A percentile compares a stretch with the other conserved stretches of the same genome.
Conservation (phyloP, 1,140 invertebrate genomes). For the Glossosoma conforme region DNA sequence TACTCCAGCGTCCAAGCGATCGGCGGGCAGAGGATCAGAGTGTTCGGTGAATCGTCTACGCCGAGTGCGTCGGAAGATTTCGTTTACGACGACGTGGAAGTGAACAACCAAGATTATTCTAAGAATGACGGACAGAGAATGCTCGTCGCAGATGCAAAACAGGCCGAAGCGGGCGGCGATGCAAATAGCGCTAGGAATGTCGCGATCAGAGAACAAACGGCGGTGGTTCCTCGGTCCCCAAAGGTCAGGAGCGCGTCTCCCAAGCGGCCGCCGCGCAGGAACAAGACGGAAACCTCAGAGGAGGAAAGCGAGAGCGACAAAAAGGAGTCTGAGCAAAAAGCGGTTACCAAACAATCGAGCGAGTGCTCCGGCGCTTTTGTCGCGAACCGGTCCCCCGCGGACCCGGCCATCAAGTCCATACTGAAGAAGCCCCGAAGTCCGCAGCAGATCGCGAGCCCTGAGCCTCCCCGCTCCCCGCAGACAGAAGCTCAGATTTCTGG, state of each 20-base stretch:
- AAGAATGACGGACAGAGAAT: conserved; percentile 5
- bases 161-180: conserved; percentile 1
- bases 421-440: conserved; percentile 58
- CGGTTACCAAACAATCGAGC: conserved; percentile 29
- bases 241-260: conserved; percentile 27
- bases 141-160: not conserved
- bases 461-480: conserved; percentile 13
- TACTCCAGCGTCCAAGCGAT: conserved; percentile 54
- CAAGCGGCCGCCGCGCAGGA: conserved; percentile 39
- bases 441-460: conserved; percentile 19
- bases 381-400: conserved; percentile 25
- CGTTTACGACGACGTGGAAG: conserved; percentile 44
- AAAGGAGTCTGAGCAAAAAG: conserved; percentile 26
- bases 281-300: conserved; percentile 31
- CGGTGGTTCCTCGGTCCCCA: not conserved
- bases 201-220: not conserved
- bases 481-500: conserved; percentile 40
- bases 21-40: conserved; percentile 52
- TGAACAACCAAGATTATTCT: conserved; percentile 26
- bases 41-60: conserved; percentile 44
- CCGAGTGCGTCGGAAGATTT: conserved; percentile 38
- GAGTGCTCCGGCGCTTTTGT: conserved; percentile 24
- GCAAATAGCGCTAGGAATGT: not conserved
- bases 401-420: conserved; percentile 57
- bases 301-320: conserved; percentile 31